Conservation (phyloP, 2,797 vertebrate species). For the Danio tinwini region DNA sequence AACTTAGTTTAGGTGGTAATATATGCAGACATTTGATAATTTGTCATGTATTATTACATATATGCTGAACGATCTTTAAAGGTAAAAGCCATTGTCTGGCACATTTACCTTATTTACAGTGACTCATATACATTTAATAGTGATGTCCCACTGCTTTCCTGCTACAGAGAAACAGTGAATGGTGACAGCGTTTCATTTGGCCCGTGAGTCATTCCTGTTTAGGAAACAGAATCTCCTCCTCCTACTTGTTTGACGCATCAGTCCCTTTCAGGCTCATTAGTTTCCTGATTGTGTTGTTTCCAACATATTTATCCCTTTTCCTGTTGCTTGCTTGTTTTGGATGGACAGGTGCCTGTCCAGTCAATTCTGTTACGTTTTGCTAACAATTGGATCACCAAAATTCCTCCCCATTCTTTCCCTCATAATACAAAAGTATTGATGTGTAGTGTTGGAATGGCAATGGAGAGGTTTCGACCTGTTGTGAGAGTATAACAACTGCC, state of each 20-base stretch:
- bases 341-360: slow-evolving; percentile 11
- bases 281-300: slow-evolving; percentile 42
- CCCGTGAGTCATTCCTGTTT: slow-evolving; percentile 42
- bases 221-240: slow-evolving; percentile 39
- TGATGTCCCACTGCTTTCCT: not conserved
- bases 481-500: slow-evolving; percentile 14
- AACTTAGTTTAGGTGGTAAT: not conserved
- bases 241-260: slow-evolving; percentile 47
- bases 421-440: not conserved
- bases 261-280: slow-evolving; percentile 29
- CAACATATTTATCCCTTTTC: slow-evolving; percentile 36
- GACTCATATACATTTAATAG: slow-evolving; percentile 19
- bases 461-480: slow-evolving; percentile 12
- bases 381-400: slow-evolving; percentile 2
- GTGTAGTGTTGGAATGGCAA: not conserved
- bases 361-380: slow-evolving; percentile 13
- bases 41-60: slow-evolving; percentile 7
- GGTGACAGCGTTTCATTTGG: slow-evolving; percentile 26
- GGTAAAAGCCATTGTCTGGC: not conserved
- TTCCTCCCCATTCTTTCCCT: slow-evolving; percentile 18
- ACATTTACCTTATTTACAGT: slow-evolving; percentile 16
- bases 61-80: not conserved
- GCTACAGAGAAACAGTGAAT: slow-evolving; percentile 18
- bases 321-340: slow-evolving; percentile 14
- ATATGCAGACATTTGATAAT: not conserved